Base-by-base conservation (phyloP, 2,113 vertebrate genomes). In the Trachemys scripta region DNA sequence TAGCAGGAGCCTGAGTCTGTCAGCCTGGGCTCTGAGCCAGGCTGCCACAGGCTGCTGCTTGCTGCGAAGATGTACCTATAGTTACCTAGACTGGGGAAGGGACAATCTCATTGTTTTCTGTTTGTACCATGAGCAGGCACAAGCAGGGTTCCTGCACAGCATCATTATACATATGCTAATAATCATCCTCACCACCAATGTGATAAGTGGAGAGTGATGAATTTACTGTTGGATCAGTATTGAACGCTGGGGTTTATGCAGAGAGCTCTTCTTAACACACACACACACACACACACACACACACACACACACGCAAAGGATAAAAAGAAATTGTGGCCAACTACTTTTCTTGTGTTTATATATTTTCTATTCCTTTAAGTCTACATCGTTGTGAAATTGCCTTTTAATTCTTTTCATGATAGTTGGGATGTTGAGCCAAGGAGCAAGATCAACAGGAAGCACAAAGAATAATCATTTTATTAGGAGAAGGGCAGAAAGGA, bases 401-500 rank as follows among this genome's bases (percentile, higher is more conserved):
- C 94, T 62, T 75, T 85, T 90, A 95, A 94, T 87, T 79, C 75
- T 69, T 59, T 80, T 91, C 29, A 45, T 65, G 51, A 35, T 38
- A 65, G 51, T 31, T 13, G 38, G 11, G 11, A 25, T 45, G 27
- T 1, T 89, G 20, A 12, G 50, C 62, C 17, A 27, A 22, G 20
- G 10, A 87, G 45, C 27, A 49, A 47, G n/a, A 76, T 11, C 42
- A 62, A 50, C 72, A 85, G 85, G 50, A 95, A 93, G 62, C 65
- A n/a, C 65, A 84, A 96, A 94, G 72, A 25, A 69, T 0, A 0
- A 10, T 49, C 57, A 90, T 94, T 86, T 92, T 94, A 88, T 85
- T 92, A 38, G 35, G 89, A 96, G 25, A 25, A 93, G 89, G 62
- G 51, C 65, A 96, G 84, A 89, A 86, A 92, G 59, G 53, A 96